Percentiles rank a stretch among this genome's conserved stretches.
Conservation (phyloP, 2,113 vertebrate species). For the Asarcornis scutulata region DNA sequence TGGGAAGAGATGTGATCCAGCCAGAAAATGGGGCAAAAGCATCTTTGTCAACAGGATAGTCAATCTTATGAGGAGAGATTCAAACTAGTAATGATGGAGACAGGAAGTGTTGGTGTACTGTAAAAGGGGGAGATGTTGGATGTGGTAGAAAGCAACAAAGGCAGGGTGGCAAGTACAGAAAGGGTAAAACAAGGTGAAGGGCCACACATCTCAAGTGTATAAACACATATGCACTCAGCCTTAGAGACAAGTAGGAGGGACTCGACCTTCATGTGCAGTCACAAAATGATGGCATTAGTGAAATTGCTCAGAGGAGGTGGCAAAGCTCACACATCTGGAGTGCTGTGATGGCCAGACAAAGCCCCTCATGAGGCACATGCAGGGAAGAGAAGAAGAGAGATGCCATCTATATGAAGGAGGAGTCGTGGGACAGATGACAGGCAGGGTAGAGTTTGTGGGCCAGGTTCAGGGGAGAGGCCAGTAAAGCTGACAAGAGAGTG, state of each 20-base stretch:
- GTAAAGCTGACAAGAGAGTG: not conserved
- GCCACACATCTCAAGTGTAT: not conserved
- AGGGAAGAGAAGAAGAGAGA: not conserved
- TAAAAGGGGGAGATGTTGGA: not conserved
- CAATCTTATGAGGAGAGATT: not conserved
- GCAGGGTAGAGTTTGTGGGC: not conserved
- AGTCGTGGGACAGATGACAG: no score
- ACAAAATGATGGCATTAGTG: not conserved
- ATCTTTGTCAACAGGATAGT: not conserved
- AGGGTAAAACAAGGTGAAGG: not conserved
- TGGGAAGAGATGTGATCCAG: not conserved
- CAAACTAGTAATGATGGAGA: not conserved
- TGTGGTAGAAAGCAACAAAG: not conserved
- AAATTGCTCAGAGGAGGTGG: not conserved
- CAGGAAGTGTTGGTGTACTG: not conserved
- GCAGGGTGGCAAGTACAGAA: not conserved
- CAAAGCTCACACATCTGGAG: rapidly evolving
- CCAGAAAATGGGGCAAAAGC: not conserved
- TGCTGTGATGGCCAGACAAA: not conserved
- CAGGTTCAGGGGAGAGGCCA: not conserved
- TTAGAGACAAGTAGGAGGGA: not conserved
- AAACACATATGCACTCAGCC: not conserved
- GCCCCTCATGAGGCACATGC: not conserved
- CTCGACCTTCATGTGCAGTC: no score
- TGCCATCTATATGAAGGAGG: not conserved